A percentile compares a stretch with the other conserved stretches of the same genome.
These are phyloP conservation scores for Agelaius phoeniceus DNA, from an alignment of 2,113 vertebrate species.

Conservation along the genomic window DNA sequence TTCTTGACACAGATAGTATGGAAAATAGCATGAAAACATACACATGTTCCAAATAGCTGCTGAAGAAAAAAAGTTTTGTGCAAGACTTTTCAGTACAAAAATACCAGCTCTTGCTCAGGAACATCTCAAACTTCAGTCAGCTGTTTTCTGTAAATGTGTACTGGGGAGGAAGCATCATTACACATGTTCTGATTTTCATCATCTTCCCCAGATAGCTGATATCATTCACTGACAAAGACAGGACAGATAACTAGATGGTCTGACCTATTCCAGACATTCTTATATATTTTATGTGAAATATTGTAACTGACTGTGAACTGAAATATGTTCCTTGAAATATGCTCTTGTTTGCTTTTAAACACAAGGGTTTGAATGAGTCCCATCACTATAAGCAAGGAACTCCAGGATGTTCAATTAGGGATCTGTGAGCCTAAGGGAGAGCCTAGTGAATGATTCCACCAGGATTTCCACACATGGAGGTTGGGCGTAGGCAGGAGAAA, in stretches of 20 bases:
- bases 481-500: neutral
- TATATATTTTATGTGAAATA: constrained; percentile 10
- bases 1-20: neutral
- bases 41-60: neutral
- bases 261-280: neutral
- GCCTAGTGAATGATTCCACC: neutral
- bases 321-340: neutral
- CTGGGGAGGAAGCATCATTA: neutral
- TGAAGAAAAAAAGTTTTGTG: neutral
- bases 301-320: neutral
- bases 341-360: neutral
- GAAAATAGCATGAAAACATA: neutral
- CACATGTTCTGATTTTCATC: neutral
- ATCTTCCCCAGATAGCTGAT: neutral
- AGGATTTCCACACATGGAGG: neutral
- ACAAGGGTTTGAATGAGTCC: neutral
- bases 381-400: neutral
- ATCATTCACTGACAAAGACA: neutral
- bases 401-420: neutral
- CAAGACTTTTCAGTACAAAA: neutral
- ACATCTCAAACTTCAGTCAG: neutral
- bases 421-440: neutral
- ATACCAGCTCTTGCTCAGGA: neutral
- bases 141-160: neutral
- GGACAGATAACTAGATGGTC: neutral